phyloP scores from a whole-genome alignment of 2,888 invertebrate species.

The Xestia xanthographa region DNA sequence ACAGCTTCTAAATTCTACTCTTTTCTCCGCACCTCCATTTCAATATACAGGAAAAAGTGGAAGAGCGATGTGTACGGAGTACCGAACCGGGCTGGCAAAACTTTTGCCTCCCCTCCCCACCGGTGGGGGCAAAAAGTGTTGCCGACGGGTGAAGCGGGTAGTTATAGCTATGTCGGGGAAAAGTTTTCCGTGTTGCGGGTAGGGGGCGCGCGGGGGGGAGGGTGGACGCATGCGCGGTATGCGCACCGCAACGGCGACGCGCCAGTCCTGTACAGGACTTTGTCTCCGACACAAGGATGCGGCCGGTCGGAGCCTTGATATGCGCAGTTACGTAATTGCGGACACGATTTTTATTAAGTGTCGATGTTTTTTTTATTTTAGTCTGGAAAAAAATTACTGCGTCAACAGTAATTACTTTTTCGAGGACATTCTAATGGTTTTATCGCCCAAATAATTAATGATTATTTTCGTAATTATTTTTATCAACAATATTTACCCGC shows the following conservation, averaged over 20 bases:
- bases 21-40: slow-evolving; percentile 90
- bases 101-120: slow-evolving; percentile 87
- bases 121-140: slow-evolving; percentile 89
- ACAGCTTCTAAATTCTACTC: slow-evolving; percentile 90
- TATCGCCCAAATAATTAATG: background rate
- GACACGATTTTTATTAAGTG: slow-evolving; percentile 37
- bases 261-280: slow-evolving; percentile 86
- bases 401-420: background rate
- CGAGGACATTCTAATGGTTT: background rate
- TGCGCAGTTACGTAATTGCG: slow-evolving; percentile 77
- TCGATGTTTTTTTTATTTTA: slow-evolving; percentile 5
- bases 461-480: slow-evolving; percentile 7
- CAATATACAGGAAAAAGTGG: slow-evolving; percentile 91
- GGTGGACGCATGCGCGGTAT: slow-evolving; percentile 85
- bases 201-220: slow-evolving; percentile 77
- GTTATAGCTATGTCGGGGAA: slow-evolving; percentile 89
- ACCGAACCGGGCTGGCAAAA: slow-evolving; percentile 88
- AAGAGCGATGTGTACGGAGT: slow-evolving; percentile 90
- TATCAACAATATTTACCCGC: background rate
- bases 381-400: background rate
- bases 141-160: slow-evolving; percentile 88
- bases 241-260: slow-evolving; percentile 83
- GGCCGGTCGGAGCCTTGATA: slow-evolving; percentile 59
- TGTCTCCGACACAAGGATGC: slow-evolving; percentile 73
- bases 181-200: slow-evolving; percentile 91